These are phyloP conservation scores for Apamea monoglypha DNA, from an alignment of 2,888 invertebrate species.

Conservation along the genomic window DNA sequence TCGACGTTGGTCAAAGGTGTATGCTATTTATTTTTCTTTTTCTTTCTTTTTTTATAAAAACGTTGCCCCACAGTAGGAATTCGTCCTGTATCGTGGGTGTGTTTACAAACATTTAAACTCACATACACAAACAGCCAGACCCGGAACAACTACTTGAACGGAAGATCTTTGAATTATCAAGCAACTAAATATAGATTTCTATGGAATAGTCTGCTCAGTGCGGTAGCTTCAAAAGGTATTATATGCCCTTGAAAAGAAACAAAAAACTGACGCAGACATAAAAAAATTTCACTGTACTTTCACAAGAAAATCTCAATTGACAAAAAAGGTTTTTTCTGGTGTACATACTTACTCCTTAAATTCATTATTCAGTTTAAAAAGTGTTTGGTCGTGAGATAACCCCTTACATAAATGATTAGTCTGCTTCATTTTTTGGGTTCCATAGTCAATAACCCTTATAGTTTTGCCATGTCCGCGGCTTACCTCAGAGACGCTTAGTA, in stretches of 20 bases:
- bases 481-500: neutral
- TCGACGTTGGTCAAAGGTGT: neutral
- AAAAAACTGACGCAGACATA: neutral
- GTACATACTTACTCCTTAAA: neutral
- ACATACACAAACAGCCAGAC: too few relatives aligned
- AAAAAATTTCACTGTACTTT: neutral
- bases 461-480: neutral
- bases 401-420: neutral
- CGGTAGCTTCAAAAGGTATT: neutral
- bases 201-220: neutral
- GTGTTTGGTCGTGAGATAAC: neutral
- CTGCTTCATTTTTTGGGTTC: neutral
- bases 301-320: neutral
- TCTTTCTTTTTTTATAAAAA: too few relatives aligned
- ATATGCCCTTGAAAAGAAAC: neutral
- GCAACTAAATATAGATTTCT: neutral
- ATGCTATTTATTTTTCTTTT: too few relatives aligned
- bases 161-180: neutral
- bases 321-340: slow-evolving; percentile 7
- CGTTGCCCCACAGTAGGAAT: too few relatives aligned
- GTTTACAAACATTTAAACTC: too few relatives aligned
- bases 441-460: neutral
- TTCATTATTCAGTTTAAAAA: slow-evolving; percentile 5
- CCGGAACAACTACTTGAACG: too few relatives aligned
- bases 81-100: too few relatives aligned